Evolutionary conservation across 2,888 invertebrate species (phyloP).

Genomic region (Nymphalis urticae): DNA sequence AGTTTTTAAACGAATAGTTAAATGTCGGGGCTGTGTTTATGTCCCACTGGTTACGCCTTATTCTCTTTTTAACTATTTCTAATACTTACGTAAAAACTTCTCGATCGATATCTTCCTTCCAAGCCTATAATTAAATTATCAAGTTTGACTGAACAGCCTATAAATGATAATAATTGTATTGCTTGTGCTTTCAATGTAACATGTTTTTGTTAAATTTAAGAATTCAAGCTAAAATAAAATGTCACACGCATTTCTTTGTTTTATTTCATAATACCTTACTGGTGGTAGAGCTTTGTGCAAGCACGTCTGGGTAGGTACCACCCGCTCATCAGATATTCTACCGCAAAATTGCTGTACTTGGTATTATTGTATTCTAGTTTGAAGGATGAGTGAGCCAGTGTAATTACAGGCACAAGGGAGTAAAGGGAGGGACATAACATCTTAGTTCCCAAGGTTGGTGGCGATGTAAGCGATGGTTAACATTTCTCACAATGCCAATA

Average conservation of each 20-base stretch:
- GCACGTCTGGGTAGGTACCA: too few species aligned
- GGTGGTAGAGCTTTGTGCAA: neutral
- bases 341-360: too few species aligned
- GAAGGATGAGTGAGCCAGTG: too few species aligned
- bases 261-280: neutral
- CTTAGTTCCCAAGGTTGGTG: too few species aligned
- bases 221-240: conserved; percentile 72
- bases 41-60: conserved; percentile 77
- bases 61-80: conserved; percentile 39
- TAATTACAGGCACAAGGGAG: too few species aligned
- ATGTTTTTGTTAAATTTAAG: conserved; percentile 72
- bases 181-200: conserved; percentile 81
- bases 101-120: conserved; percentile 68
- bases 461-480: too few species aligned
- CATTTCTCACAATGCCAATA: too few species aligned
- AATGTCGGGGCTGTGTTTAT: conserved; percentile 58
- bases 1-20: conserved; percentile 52
- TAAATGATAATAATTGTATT: conserved; percentile 72
- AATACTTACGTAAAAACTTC: conserved; percentile 43
- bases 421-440: too few species aligned
- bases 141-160: conserved; percentile 74
- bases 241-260: conserved; percentile 64
- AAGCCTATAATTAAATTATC: conserved; percentile 60
- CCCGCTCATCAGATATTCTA: too few species aligned
- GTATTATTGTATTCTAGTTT: too few species aligned